Percentiles rank a stretch among this genome's conserved stretches.
These are phyloP conservation scores for Antedon bifida DNA, from an alignment of 35 echinoderm and acorn worm species.

Conservation along the genomic window DNA sequence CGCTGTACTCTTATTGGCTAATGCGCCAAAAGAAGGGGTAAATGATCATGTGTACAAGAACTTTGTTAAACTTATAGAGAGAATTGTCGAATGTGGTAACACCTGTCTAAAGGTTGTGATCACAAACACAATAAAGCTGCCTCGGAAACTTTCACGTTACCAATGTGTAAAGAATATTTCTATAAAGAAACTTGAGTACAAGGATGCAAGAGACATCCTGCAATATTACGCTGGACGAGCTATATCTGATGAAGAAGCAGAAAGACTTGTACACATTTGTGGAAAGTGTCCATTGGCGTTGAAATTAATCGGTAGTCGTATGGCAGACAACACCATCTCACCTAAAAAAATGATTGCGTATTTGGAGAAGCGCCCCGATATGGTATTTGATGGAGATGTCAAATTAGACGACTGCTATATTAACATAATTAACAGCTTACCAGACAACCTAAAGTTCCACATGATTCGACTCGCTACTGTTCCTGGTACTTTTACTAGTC, in stretches of 20 bases:
- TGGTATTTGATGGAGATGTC: conserved; percentile 37
- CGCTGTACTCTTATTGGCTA: conserved; percentile 65
- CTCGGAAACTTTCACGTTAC: neutral
- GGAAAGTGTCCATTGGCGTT: conserved; percentile 68
- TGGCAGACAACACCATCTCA: conserved; percentile 51
- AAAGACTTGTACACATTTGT: conserved; percentile 27
- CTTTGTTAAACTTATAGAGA: conserved; percentile 33
- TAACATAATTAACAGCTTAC: conserved; percentile 34
- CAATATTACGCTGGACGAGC: conserved; percentile 54
- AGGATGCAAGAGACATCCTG: conserved; percentile 57
- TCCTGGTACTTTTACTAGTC: conserved; percentile 70
- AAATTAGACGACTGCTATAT: conserved; percentile 40
- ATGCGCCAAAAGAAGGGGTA: conserved; percentile 29
- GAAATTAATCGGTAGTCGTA: conserved; percentile 56
- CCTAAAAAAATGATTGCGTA: conserved; percentile 57
- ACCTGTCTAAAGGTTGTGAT: conserved; percentile 48
- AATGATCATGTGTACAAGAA: conserved; percentile 20
- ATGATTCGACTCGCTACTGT: conserved; percentile 61
- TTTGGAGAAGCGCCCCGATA: conserved; percentile 11
- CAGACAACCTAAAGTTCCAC: conserved; percentile 21
- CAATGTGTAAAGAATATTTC: neutral
- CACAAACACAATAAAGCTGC: conserved; percentile 51
- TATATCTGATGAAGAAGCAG: conserved; percentile 24
- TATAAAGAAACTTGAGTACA: conserved; percentile 41
- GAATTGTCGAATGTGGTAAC: conserved; percentile 39